Base-by-base conservation (phyloP, 2,888 invertebrate species). In the Rhingia campestris region DNA sequence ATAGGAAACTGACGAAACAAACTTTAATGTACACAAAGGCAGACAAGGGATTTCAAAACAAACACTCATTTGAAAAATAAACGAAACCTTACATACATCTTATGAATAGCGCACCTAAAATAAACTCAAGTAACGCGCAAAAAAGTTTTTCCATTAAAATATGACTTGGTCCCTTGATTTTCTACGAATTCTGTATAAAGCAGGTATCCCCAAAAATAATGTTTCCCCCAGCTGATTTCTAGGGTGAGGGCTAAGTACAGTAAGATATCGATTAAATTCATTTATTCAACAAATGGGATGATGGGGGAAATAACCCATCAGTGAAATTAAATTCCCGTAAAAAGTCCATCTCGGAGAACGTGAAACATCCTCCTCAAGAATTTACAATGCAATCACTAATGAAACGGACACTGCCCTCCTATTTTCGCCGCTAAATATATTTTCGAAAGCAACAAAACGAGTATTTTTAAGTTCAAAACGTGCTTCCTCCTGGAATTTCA, bases 381-480 rank as follows among this genome's bases (percentile, higher is more conserved):
- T 64, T 59, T 35, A 7, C 53, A 51, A 35, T 67, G 67, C 66
- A 67, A 67, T 75, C 67, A 64, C 33, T 43, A 33, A 69, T 22
- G 59, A 67, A 54, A 67, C 75, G 59, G 61, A 6, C 53, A 33
- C 37, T 51, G 67, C 37, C 53, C 66, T 43, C 47, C 39, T 41
- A 32, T 47, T 12, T 45, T 33, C 4, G 54, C 51, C 49, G 51
- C 56, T 41, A 30, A 70, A 70, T 63, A 49, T 39, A 39, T 37
- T 51, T 63, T 35, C 33, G 56, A 70, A 63, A 54, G 63, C 22
- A 49, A 54, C 59, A 69, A 54, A 59, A 61, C 67, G 69, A 67
- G 53, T 66, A 64, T 53, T 51, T 45, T 69, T 51, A 47, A 64
- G 45, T 58, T 10, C 22, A 43, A 51, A 64, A 75, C 75, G 76